These are phyloP conservation scores for Cotesia congregata DNA, from an alignment of 2,888 invertebrate genomes.

Conservation along the genomic window DNA sequence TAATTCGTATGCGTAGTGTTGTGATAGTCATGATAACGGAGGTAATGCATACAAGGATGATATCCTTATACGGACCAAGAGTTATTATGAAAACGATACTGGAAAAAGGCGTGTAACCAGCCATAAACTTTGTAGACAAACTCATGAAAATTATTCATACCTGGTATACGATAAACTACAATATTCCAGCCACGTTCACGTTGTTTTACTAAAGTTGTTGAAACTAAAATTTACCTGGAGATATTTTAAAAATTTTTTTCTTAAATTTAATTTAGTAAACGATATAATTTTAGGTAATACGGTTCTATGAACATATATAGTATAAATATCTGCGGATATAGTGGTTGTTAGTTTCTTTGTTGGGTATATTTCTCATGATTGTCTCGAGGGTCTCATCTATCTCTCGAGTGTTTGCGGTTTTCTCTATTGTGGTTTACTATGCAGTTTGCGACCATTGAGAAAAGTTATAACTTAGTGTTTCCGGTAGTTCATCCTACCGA, in stretches of 20 bases:
- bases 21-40: not conserved
- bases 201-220: constrained; percentile 47
- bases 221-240: constrained; percentile 19
- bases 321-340: not conserved
- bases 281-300: not conserved
- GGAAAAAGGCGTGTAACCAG: constrained; percentile 50
- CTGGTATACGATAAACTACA: constrained; percentile 47
- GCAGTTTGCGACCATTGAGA: not conserved
- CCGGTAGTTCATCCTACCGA: not conserved
- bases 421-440: not conserved
- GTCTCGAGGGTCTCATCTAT: not conserved
- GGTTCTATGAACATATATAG: not conserved
- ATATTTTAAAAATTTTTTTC: constrained; percentile 24
- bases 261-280: constrained; percentile 2
- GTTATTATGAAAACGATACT: constrained; percentile 27
- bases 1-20: not conserved
- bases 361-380: not conserved
- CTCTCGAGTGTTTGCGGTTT: not conserved
- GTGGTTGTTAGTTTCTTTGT: not conserved
- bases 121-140: constrained; percentile 52
- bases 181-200: constrained; percentile 50
- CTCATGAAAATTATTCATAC: constrained; percentile 51
- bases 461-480: not conserved
- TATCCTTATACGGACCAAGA: constrained; percentile 12
- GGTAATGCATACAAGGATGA: constrained; percentile 9